phyloP scores from a whole-genome alignment of 2,888 invertebrate genomes.

The Geotrupes spiniger region DNA sequence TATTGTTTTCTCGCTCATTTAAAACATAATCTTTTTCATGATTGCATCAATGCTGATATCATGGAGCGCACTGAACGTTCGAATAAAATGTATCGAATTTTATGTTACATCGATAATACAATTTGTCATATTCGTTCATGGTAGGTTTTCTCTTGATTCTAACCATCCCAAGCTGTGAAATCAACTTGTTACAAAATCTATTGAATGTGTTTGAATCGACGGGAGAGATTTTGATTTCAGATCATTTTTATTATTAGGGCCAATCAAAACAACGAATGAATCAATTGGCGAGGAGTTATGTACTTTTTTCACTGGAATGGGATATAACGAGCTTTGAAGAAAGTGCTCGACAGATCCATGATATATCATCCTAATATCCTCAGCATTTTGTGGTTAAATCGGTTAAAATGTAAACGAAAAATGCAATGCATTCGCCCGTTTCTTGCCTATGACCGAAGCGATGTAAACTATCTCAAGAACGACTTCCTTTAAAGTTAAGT shows the following conservation, averaged over 20 bases:
- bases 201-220: background rate
- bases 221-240: no score
- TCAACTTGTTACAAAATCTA: background rate
- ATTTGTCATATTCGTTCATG: background rate
- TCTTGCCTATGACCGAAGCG: no score
- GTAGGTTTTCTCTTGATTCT: background rate
- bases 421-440: no score
- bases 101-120: slow-evolving; percentile 66
- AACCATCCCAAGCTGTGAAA: background rate
- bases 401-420: background rate
- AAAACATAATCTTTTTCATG: slow-evolving; percentile 75
- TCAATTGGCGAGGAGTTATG: background rate
- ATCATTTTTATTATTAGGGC: background rate
- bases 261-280: background rate
- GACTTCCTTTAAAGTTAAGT: slow-evolving; percentile 56
- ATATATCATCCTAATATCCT: background rate
- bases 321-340: background rate
- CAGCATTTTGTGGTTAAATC: background rate
- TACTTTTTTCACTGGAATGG: background rate
- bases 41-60: slow-evolving; percentile 82
- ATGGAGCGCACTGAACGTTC: slow-evolving; percentile 75
- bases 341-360: background rate
- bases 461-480: slow-evolving; percentile 41
- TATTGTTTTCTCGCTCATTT: slow-evolving; percentile 63
- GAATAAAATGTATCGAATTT: slow-evolving; percentile 76